Base-by-base conservation (phyloP, 2,888 invertebrate species). In the Drosophila phalerata region DNA sequence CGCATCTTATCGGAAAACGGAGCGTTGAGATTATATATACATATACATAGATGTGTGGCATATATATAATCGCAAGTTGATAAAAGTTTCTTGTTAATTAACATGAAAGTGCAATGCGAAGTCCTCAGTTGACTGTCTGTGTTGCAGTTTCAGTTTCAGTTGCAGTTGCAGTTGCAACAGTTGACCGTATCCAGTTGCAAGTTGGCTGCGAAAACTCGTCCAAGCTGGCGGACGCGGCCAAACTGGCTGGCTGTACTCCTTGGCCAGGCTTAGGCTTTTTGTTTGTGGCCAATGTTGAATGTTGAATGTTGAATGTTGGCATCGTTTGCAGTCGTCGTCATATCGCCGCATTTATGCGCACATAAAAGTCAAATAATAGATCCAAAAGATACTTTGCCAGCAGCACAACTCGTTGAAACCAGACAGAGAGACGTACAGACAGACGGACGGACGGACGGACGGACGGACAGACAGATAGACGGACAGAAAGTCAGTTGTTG, bases 361-460 rank as follows among this genome's bases (percentile, higher is more conserved):
- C 86, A 89, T 86, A 89, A 88, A 86, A 89, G 88, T 86, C 89
- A 86, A 89, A 89, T 89, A 89, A 88, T 89, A 89, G 89, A 89
- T 89, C 89, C 89, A 85, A 85, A 76, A 89, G 85, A 85, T 88
- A 85, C 89, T 78, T 87, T 86, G 75, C 77, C 80, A 74, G 69
- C 64, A 65, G 65, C 52, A 66, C 81, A 73, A 73, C 73, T 66
- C 56, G 86, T 83, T 85, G 86, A 87, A 69, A 51, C 40, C 80
- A 55, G 72, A 45, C 43, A 58, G 37, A 15, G 17, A 32, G 48
- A n/a, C 25, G 25, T 2, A n/a, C n/a, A n/a, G n/a, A n/a, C n/a
- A n/a, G n/a, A n/a, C n/a, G n/a, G n/a, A n/a, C n/a, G n/a, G n/a
- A n/a, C n/a, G n/a, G 8, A 28, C 28, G 3, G 22, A 22, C 22